Evolutionary conservation across 2,797 vertebrate genomes (phyloP), one percentile per base, ranked within the genome.

Genomic region (Acrossocheilus fasciatus): DNA sequence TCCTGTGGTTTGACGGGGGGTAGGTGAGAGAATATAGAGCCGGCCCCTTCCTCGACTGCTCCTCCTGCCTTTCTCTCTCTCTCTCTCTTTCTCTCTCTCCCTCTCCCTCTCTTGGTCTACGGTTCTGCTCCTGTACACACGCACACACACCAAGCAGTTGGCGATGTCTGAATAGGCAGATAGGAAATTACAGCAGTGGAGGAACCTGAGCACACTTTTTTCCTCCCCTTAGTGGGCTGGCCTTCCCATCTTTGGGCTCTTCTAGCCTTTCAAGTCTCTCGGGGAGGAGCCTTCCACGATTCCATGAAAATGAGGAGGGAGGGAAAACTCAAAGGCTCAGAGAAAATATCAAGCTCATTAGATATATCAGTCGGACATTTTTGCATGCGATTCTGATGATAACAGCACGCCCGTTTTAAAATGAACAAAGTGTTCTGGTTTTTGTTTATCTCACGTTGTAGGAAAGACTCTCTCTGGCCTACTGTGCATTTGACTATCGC

Each of bases 171-270:
- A 96, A 96, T 95, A 94, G 93, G 94, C 95, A 94, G 94, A 95
- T 96, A 96, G 95, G 95, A 96, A 96, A 96, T 96, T 96, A 96
- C 96, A 93, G 96, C 93, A 94, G 95, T 94, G 90, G 89, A 89
- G 95, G 94, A 96, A 92, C 94, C 91, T 90, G 94, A 95, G 95
- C 93, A 93, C 93, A 94, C 82, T 89, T 95, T 96, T 95, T 93
- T 94, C 93, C 93, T 94, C 95, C 95, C 95, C 94, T 95, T 89
- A 93, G 94, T 96, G 96, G 96, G 95, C 93, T 92, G 95, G 95
- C 94, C 95, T 95, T 95, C 94, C 93, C 93, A 94, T 95, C 95
- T 95, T 93, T 94, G 94, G 95, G 93, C 94, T 96, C 95, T 93
- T 93, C 94, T 95, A 95, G 95, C 95, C 95, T 96, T 95, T 95